Base-by-base conservation (phyloP, 2,888 invertebrate genomes). In the Brenthis daphne region DNA sequence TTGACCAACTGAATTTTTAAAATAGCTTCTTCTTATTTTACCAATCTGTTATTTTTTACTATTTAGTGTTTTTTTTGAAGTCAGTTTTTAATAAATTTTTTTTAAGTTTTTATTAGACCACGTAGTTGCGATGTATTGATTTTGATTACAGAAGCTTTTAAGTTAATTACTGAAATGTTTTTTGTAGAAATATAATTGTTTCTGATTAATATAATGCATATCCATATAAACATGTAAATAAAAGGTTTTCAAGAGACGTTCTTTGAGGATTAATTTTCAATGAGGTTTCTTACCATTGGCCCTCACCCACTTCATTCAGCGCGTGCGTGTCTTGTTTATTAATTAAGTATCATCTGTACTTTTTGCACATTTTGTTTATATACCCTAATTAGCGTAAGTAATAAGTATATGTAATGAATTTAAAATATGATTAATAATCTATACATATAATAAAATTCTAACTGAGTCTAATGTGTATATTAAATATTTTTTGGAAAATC, bases 281-380 rank as follows among this genome's bases (percentile, higher is more conserved):
- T 60, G 67, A 64, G 67, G 48, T 57, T 29, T 68, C 68, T 56
- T 29, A 72, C 55, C 56, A 66, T 69, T 69, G 74, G 72, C 74
- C 74, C 74, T 74, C 74, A 74, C 74, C 74, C 70, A 74, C 73
- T 74, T 73, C 73, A 68, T 72, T 67, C 71, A 67, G 60, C 61
- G 54, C 66, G 57, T 63, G 73, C 74, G 74, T 73, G 73, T 65
- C 66, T 72, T 75, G 78, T 75, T 78, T 80, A 79, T 78, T 80
- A 80, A 77, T 76, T 68, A 67, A 57, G 24, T 43, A 71, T 67
- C 55, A 61, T 64, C 67, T 64, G 66, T 67, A 65, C 71, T 70
- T 57, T 65, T 66, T 65, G 56, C 61, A 29, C 54, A 51, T 63
- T 65, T 43, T 68, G 53, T 68, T 65, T 54, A 55, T 48, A 55